phyloP scores from a whole-genome alignment of 1,140 invertebrate genomes.

The Scylla paramamosain region DNA sequence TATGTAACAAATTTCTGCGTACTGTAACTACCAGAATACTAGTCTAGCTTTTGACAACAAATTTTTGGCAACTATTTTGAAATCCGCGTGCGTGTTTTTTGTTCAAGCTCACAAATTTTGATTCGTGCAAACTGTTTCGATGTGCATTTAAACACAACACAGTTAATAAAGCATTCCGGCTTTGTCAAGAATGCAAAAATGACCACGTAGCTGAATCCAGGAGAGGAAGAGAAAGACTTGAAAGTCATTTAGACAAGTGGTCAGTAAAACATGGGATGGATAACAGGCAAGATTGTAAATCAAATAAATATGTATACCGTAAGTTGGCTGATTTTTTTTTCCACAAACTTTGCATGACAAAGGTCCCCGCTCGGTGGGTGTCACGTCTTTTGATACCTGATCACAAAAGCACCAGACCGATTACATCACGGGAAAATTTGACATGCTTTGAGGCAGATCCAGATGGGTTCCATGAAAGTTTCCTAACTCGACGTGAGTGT shows the following conservation, averaged over 20 bases:
- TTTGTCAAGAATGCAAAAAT: too few relatives aligned
- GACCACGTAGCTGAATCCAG: not conserved
- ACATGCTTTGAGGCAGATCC: slow-evolving; percentile 11
- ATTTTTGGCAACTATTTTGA: too few relatives aligned
- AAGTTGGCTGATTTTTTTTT: not conserved
- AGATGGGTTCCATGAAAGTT: not conserved
- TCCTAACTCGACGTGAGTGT: not conserved
- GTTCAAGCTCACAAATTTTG: too few relatives aligned
- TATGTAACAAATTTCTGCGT: too few relatives aligned
- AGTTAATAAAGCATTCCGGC: too few relatives aligned
- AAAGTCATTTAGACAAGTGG: not conserved
- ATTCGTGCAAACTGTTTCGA: too few relatives aligned
- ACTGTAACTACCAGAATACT: too few relatives aligned
- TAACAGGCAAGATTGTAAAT: not conserved
- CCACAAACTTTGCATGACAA: not conserved
- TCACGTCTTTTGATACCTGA: not conserved
- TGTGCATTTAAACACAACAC: too few relatives aligned
- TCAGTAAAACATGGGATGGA: not conserved
- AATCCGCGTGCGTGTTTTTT: too few relatives aligned
- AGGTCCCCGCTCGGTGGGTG: not conserved
- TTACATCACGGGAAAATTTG: not conserved
- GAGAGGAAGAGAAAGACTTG: not conserved
- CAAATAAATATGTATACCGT: not conserved
- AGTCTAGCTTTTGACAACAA: too few relatives aligned
- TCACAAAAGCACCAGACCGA: not conserved